Conservation (phyloP, 2,113 vertebrate species). For the Strix uralensis region DNA sequence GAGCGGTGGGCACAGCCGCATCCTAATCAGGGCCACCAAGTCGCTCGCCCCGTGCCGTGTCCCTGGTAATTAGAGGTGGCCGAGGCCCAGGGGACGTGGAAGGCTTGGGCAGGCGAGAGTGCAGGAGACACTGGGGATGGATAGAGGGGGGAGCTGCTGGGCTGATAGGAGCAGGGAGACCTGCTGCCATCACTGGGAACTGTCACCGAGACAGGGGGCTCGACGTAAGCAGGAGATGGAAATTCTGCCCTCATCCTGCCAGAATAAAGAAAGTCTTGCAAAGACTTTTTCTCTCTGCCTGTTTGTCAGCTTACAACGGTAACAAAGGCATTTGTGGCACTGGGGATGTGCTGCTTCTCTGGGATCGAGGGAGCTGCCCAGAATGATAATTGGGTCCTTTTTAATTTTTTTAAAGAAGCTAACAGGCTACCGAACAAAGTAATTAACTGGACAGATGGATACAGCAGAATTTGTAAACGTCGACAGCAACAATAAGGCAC, state of each 20-base stretch:
- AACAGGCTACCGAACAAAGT: slow-evolving; percentile 52
- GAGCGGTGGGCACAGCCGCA: not conserved
- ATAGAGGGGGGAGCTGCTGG: not conserved
- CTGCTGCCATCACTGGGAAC: accelerated
- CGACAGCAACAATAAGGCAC: not conserved
- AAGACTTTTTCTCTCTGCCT: not conserved
- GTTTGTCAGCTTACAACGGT: not conserved
- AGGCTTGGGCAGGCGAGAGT: not conserved
- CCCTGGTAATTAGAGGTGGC: not conserved
- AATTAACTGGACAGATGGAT: slow-evolving; percentile 65
- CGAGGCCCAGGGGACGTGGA: not conserved
- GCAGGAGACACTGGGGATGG: not conserved
- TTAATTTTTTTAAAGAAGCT: not conserved
- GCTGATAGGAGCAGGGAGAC: not conserved
- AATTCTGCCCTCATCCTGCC: not conserved
- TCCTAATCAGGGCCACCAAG: not conserved
- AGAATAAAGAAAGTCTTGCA: not conserved
- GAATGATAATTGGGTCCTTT: slow-evolving; percentile 58
- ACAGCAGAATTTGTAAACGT: slow-evolving; percentile 27
- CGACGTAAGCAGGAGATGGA: not conserved
- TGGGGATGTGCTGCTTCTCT: not conserved
- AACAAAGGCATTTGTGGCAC: not conserved
- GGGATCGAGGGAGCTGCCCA: slow-evolving; percentile 8
- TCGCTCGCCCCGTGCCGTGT: accelerated
- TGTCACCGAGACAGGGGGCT: not conserved